Conservation (phyloP, 2,113 vertebrate species). For the Rattus rattus region DNA sequence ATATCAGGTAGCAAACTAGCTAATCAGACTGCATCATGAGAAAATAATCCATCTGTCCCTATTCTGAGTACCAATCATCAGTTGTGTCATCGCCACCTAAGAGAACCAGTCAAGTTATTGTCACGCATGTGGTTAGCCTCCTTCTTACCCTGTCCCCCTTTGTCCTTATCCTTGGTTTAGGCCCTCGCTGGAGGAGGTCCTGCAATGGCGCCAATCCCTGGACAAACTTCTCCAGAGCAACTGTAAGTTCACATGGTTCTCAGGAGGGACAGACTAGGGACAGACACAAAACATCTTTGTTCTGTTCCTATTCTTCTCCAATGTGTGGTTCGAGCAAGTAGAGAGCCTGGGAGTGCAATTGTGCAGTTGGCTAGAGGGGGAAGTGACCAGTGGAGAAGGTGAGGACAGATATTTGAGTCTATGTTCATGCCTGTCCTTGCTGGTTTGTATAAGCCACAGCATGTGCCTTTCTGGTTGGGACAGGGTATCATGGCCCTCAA, state of each 20-base stretch:
- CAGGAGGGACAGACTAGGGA: not conserved
- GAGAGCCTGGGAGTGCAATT: not conserved
- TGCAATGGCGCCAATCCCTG: slow-evolving; percentile 95
- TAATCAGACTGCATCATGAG: not conserved
- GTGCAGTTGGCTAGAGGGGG: not conserved
- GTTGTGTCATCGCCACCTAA: not conserved
- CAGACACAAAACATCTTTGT: not conserved
- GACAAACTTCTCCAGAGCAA: slow-evolving; percentile 93
- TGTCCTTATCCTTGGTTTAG: slow-evolving; percentile 82
- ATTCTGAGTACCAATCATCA: not conserved
- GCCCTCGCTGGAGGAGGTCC: slow-evolving; percentile 89
- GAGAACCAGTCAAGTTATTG: not conserved
- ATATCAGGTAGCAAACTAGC: not conserved
- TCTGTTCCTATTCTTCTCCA: not conserved
- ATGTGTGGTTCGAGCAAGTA: not conserved
- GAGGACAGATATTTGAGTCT: not conserved
- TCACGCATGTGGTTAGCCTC: not conserved
- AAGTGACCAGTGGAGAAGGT: not conserved
- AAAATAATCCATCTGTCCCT: not conserved
- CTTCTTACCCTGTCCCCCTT: not conserved
- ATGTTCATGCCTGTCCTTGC: not conserved
- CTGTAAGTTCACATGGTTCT: slow-evolving; percentile 88
- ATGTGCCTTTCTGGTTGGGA: not conserved
- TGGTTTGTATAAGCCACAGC: not conserved
- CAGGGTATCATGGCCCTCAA: not conserved